Evolutionary conservation across 2,113 vertebrate genomes (phyloP), one percentile per base, ranked within the genome.

Genomic region (Pelmatolapia mariae): DNA sequence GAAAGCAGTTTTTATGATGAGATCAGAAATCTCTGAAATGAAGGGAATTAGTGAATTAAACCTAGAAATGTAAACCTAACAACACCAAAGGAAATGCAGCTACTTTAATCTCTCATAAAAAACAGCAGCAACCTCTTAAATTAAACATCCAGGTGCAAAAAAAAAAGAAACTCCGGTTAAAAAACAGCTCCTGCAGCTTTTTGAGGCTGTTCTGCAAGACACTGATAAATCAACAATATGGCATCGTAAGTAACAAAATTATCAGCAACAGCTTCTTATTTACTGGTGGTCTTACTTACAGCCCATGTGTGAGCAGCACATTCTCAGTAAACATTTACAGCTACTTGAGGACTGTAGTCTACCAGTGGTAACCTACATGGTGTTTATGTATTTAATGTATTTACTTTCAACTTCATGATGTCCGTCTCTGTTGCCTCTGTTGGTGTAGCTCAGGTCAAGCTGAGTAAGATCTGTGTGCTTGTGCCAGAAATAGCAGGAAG

Each of bases 141-240:
- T 78, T 83, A 29, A 84, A 83, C 4, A 38, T 57, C 57, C 76
- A 91, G 91, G 63, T 85, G 66, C 52, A 85, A 57, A 80, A 87
- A 59, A 83, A 9, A 15, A 22, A 8, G 6, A 86, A 84, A 68
- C 19, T 50, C 50, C 2, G 16, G 82, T 91, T 83, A 86, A 59
- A 87, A 22, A 59, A 81, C 22, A 2, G 29, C 29, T 31, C 38
- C 53, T 50, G 66, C 45, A 86, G 38, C 36, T 68, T 83, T 88
- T 76, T 47, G 52, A 13, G 52, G 80, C 78, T 12, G 33, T 61
- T 87, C 59, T 12, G 8, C 73, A 47, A 92, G 89, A 86, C 43
- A 24, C 36, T 18, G 52, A 92, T 79, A 93, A 93, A 92, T 93
- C 80, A 83, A 56, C 22, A 26, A 82, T 56, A 87, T 57, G 76